Conservation (phyloP, 2,797 vertebrate genomes). For the Odontamblyopus rebecca region DNA sequence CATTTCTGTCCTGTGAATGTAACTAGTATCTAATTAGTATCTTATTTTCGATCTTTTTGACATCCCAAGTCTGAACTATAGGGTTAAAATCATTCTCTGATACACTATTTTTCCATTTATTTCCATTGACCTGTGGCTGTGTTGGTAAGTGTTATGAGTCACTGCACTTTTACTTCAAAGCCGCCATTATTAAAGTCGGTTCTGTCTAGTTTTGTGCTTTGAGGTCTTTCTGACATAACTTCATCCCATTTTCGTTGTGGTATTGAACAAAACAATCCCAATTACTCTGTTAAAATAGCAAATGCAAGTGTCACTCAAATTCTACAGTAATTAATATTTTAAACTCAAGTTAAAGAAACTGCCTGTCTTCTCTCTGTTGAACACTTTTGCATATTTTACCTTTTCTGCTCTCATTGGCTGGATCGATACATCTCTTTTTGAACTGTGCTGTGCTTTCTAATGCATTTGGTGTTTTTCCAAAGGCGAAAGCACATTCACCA, state of each 20-base stretch:
- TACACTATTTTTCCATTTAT: too few relatives aligned
- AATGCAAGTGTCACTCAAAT: not conserved
- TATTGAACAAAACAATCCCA: not conserved
- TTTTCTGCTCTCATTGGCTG: constrained; percentile 6
- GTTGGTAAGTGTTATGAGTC: not conserved
- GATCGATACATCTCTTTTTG: constrained; percentile 17
- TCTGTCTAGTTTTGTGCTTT: not conserved
- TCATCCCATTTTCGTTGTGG: not conserved
- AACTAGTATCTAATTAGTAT: too few relatives aligned
- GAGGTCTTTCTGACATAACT: not conserved
- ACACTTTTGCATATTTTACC: constrained; percentile 16
- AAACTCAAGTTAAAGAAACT: not conserved
- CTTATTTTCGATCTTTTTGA: too few relatives aligned
- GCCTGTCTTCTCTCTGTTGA: not conserved
- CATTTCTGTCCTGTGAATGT: too few relatives aligned
- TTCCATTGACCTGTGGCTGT: too few relatives aligned
- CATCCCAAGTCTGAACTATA: too few relatives aligned
- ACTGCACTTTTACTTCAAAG: not conserved
- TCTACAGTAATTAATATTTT: not conserved
- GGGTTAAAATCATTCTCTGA: too few relatives aligned
- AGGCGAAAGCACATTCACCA: constrained; percentile 21
- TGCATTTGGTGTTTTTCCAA: constrained; percentile 34
- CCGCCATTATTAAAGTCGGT: not conserved
- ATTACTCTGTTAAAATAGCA: not conserved
- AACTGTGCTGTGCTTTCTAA: constrained; percentile 24